Percentiles rank a stretch among this genome's conserved stretches.
phyloP scores from a whole-genome alignment of 2,113 vertebrate species.

The Bos indicus region DNA sequence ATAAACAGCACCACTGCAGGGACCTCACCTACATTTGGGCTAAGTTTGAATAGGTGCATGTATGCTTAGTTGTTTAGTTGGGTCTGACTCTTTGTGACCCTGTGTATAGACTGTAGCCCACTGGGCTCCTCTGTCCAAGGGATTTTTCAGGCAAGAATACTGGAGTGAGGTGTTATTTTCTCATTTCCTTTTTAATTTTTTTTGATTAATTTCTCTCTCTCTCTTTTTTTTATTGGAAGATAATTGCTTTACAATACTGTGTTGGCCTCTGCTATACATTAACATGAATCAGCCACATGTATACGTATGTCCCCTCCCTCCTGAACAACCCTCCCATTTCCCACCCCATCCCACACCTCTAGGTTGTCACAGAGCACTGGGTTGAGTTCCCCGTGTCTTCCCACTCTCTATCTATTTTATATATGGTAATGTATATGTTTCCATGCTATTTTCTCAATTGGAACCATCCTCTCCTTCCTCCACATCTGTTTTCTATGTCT shows the following conservation, averaged over 20 bases:
- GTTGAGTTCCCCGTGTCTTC: not conserved
- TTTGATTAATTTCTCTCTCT: not conserved
- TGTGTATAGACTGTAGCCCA: not conserved
- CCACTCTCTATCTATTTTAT: not conserved
- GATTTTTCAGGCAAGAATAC: not conserved
- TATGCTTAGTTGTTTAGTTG: not conserved
- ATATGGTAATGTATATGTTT: not conserved
- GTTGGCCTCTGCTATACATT: not conserved
- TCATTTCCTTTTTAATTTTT: not conserved
- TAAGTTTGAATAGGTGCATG: not conserved
- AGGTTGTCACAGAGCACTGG: not conserved
- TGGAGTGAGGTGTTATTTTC: not conserved
- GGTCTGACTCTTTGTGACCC: not conserved
- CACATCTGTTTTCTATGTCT: not conserved
- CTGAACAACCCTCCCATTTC: not conserved
- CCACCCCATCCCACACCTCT: not conserved
- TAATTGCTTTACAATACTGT: not conserved
- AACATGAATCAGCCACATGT: not conserved
- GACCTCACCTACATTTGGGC: not conserved
- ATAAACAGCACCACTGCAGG: not conserved
- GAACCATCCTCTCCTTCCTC: not conserved
- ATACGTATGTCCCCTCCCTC: not conserved
- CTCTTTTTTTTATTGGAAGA: not conserved
- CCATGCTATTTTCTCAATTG: not conserved
- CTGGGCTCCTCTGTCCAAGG: not conserved